Conservation (phyloP, 2,113 vertebrate species). For the Chaetodon auriga region DNA sequence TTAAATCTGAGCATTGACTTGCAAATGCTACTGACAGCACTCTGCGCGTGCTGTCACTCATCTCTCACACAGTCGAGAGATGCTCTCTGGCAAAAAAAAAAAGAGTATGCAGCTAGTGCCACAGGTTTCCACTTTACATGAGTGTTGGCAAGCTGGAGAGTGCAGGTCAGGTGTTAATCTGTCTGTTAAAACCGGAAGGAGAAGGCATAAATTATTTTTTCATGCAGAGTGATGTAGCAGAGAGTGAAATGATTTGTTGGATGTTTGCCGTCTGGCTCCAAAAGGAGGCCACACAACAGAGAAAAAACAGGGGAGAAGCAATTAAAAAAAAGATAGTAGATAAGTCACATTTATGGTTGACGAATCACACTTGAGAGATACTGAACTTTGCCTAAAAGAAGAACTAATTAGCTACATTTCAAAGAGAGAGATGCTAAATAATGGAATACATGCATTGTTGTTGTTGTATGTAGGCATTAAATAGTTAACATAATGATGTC, state of each 20-base stretch:
- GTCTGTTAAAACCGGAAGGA: conserved; percentile 19
- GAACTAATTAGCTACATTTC: neutral
- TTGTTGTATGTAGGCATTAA: neutral
- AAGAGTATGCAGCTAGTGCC: conserved; percentile 41
- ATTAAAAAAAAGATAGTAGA: neutral
- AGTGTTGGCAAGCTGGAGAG: conserved; percentile 44
- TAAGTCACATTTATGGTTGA: neutral
- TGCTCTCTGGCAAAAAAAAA: conserved; percentile 35
- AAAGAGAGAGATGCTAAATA: neutral
- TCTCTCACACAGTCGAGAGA: conserved; percentile 53
- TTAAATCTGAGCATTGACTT: conserved; percentile 77
- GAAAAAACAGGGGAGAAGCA: neutral
- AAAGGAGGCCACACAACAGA: neutral
- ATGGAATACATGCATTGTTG: neutral
- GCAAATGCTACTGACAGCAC: conserved; percentile 74
- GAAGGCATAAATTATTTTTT: neutral
- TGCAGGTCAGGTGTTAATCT: conserved; percentile 56
- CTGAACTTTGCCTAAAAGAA: neutral
- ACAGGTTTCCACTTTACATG: conserved; percentile 60
- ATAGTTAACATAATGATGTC: neutral
- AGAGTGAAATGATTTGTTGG: neutral
- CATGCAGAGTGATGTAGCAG: neutral
- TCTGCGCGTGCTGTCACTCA: conserved; percentile 71
- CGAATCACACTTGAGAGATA: neutral
- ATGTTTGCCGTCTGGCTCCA: neutral